These are phyloP conservation scores for Pelosia muscerda DNA, from an alignment of 2,888 invertebrate species.

Conservation along the genomic window DNA sequence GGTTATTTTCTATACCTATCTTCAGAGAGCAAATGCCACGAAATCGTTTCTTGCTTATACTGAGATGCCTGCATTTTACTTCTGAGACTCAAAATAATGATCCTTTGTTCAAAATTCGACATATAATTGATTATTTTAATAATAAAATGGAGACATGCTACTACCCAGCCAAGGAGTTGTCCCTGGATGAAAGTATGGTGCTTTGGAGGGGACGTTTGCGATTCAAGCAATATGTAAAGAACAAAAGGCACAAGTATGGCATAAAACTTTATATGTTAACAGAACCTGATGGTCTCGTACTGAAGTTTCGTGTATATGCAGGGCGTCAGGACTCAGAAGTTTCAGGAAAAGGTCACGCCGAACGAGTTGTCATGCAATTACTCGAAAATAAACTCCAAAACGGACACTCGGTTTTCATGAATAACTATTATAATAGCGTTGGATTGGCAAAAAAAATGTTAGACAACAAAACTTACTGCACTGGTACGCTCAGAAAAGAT, in stretches of 20 bases:
- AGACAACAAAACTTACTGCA: slow-evolving; percentile 32
- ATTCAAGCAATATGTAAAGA: slow-evolving; percentile 23
- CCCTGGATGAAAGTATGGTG: slow-evolving; percentile 24
- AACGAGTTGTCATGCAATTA: neutral
- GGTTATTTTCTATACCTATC: no score
- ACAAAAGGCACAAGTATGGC: no score
- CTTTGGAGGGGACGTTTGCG: slow-evolving; percentile 18
- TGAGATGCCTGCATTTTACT: no score
- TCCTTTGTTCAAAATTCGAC: slow-evolving; percentile 12
- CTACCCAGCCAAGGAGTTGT: slow-evolving; percentile 31
- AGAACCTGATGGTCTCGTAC: neutral
- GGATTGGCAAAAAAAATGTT: slow-evolving; percentile 21
- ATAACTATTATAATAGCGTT: slow-evolving; percentile 29
- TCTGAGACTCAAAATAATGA: no score
- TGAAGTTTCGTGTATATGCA: slow-evolving; percentile 22
- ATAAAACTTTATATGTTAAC: no score
- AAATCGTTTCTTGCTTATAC: no score
- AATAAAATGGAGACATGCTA: slow-evolving; percentile 31
- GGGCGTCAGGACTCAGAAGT: no score
- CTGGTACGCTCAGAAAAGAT: slow-evolving; percentile 28
- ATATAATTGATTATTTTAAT: slow-evolving; percentile 27
- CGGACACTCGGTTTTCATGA: slow-evolving; percentile 28
- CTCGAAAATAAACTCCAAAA: neutral
- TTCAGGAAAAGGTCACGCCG: no score
- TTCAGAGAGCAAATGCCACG: no score